Evolutionary conservation across 2,113 vertebrate species (phyloP).

Genomic region (Pyxicephalus adspersus): DNA sequence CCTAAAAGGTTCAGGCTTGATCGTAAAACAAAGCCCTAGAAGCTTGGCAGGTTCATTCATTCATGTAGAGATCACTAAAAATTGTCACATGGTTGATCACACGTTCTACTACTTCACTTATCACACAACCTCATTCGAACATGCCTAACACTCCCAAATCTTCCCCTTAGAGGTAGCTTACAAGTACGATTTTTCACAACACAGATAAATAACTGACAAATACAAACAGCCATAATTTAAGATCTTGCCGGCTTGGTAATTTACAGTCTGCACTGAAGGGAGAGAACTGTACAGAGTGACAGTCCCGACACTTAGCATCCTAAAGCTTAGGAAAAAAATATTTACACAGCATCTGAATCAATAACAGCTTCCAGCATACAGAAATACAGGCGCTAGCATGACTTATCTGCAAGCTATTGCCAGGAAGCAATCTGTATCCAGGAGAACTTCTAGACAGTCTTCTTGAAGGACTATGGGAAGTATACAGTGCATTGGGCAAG

Average conservation of each 20-base stretch:
- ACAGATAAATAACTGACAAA: constrained; percentile 39
- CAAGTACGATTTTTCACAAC: constrained; percentile 46
- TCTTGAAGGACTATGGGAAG: background rate
- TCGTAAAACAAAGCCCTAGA: too few species aligned
- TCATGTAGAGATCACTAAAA: too few species aligned
- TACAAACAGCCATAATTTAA: constrained; percentile 12
- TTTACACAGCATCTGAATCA: background rate
- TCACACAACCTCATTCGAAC: constrained; percentile 16
- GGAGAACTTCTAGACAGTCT: background rate
- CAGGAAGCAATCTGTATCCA: background rate
- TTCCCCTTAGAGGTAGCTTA: constrained; percentile 51
- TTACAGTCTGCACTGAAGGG: constrained; percentile 10
- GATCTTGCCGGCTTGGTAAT: constrained; percentile 9
- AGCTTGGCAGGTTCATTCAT: too few species aligned
- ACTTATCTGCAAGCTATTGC: background rate
- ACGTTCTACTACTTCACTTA: background rate
- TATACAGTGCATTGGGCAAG: background rate
- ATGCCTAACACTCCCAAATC: constrained; percentile 26
- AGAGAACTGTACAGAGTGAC: background rate
- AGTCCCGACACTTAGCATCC: constrained; percentile 9
- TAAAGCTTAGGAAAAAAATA: background rate
- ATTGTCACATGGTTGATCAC: background rate
- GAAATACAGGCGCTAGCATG: background rate
- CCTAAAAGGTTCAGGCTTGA: too few species aligned
- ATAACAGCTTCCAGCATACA: background rate